phyloP scores from a whole-genome alignment of 2,113 vertebrate species.

The Brienomyrus brachyistius region DNA sequence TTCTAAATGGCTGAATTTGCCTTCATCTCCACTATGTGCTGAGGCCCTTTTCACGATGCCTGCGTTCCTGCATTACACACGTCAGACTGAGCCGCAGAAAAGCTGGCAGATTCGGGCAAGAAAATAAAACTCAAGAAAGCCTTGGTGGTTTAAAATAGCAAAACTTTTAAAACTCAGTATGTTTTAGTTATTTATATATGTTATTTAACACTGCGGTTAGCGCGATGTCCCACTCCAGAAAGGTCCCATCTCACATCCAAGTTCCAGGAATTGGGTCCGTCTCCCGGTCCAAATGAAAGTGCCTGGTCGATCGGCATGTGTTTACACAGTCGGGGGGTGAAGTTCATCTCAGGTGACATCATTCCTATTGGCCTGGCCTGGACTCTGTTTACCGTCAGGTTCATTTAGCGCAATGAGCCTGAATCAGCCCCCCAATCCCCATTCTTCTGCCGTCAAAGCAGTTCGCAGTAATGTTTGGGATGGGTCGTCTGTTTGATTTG shows the following conservation, averaged over 20 bases:
- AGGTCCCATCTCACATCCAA: too few relatives aligned
- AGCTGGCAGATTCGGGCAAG: neutral
- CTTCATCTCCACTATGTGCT: neutral
- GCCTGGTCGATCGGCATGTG: neutral
- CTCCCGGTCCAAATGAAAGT: neutral
- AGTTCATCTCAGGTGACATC: neutral
- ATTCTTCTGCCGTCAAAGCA: neutral
- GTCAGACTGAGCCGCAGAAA: neutral
- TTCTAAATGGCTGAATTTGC: neutral
- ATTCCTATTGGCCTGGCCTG: neutral
- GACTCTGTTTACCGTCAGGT: slow-evolving; percentile 4
- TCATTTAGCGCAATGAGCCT: neutral
- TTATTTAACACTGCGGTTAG: neutral
- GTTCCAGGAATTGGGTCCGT: neutral
- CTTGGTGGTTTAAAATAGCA: neutral
- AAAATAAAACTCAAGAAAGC: neutral
- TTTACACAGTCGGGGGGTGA: neutral
- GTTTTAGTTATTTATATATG: neutral
- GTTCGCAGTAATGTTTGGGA: slow-evolving; percentile 8
- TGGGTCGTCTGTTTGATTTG: slow-evolving; percentile 6
- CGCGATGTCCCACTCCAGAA: neutral
- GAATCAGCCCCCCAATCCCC: neutral
- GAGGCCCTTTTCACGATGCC: neutral
- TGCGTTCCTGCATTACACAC: neutral
- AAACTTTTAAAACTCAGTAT: neutral